These are phyloP conservation scores for Diaperis boleti DNA, from an alignment of 2,888 invertebrate genomes.

Conservation along the genomic window DNA sequence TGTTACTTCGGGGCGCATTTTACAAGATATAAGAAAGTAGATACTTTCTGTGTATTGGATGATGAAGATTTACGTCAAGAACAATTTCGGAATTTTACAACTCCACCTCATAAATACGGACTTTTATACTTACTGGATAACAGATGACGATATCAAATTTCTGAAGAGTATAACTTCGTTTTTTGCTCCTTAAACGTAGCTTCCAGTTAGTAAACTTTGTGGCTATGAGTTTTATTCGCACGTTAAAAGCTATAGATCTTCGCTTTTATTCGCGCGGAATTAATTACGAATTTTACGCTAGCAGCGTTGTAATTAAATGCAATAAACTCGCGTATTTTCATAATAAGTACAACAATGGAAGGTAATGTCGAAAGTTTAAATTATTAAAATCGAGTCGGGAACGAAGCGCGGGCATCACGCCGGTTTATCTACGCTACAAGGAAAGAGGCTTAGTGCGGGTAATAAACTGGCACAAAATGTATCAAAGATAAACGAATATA, in stretches of 20 bases:
- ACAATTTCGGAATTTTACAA: conserved; percentile 29
- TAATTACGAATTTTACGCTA: too few species aligned
- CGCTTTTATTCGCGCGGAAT: too few species aligned
- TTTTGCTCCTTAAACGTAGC: not conserved
- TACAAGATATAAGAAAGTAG: conserved; percentile 31
- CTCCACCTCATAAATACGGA: conserved; percentile 24
- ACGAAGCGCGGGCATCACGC: not conserved
- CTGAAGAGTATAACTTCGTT: conserved; percentile 1
- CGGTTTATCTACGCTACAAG: conserved; percentile 24
- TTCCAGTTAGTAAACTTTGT: conserved; percentile 4
- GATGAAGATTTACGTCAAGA: conserved; percentile 29
- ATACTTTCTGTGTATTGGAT: conserved; percentile 20
- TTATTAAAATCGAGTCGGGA: not conserved
- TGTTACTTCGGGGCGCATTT: conserved; percentile 26
- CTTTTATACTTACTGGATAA: conserved; percentile 24
- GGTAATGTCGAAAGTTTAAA: not conserved
- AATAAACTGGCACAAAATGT: conserved; percentile 39
- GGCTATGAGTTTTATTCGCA: not conserved
- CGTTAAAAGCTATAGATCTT: too few species aligned
- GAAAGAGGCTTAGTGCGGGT: conserved; percentile 30
- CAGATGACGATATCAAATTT: conserved; percentile 16
- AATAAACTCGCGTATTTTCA: too few species aligned
- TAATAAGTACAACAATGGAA: too few species aligned
- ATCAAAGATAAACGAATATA: conserved; percentile 40
- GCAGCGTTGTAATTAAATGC: too few species aligned